phyloP scores from a whole-genome alignment of 2,113 vertebrate genomes.

The Ascaphus truei region DNA sequence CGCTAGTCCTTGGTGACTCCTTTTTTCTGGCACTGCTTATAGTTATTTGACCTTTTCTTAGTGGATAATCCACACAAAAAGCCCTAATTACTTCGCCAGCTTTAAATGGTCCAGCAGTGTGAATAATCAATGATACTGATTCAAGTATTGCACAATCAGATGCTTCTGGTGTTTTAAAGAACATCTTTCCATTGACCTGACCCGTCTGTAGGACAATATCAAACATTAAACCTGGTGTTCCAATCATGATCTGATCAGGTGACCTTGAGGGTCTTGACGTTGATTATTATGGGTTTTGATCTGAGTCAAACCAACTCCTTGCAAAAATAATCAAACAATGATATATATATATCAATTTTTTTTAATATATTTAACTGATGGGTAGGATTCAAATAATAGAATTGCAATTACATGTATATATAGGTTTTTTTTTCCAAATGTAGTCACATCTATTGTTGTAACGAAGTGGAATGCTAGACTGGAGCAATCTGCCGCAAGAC shows the following conservation, averaged over 20 bases:
- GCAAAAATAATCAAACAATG: too few relatives aligned
- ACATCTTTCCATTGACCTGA: constrained; percentile 78
- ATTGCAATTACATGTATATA: too few relatives aligned
- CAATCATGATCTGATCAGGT: constrained; percentile 67
- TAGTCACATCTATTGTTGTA: too few relatives aligned
- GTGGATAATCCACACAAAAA: constrained; percentile 98
- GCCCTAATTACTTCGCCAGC: constrained; percentile 96
- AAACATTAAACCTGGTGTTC: constrained; percentile 63
- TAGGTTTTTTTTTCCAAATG: too few relatives aligned
- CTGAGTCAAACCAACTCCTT: too few relatives aligned
- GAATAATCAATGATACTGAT: constrained; percentile 95
- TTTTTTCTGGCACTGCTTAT: constrained; percentile 85
- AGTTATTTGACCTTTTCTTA: constrained; percentile 96
- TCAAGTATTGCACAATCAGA: constrained; percentile 90
- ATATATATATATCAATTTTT: too few relatives aligned
- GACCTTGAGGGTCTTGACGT: constrained; percentile 65
- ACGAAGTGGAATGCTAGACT: too few relatives aligned
- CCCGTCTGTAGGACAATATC: constrained; percentile 67
- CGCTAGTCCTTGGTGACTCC: constrained; percentile 70
- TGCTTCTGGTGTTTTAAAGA: constrained; percentile 71
- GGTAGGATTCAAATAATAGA: too few relatives aligned
- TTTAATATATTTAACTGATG: too few relatives aligned
- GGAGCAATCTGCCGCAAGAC: too few relatives aligned
- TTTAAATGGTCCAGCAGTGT: constrained; percentile 75
- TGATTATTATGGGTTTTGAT: constrained; percentile 54